Base-by-base conservation (phyloP, 1,140 invertebrate species). In the Eciton burchellii region DNA sequence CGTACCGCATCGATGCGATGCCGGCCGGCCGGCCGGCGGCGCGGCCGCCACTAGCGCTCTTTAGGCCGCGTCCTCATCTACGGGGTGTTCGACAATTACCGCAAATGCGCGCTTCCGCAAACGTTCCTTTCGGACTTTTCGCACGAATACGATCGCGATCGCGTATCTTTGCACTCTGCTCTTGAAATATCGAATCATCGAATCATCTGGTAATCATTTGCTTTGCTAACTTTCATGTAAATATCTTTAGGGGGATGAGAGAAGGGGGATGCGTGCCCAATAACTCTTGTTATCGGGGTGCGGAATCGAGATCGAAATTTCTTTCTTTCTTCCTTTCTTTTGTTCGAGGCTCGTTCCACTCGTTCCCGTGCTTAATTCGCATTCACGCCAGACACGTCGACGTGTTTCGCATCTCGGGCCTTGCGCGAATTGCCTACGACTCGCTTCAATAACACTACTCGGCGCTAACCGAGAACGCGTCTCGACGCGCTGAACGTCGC, bases 361-460 rank as follows among this genome's bases (percentile, higher is more conserved):
- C n/a, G n/a, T 68, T 21, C 12, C n/a, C 49, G 49, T 35, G 21
- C 41, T 79, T 79, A 79, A 79, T 79, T 79, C 74, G 63, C 63
- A 79, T 79, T 79, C 63, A 79, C 74, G 49, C 49, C 74, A 79
- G 74, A 79, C 65, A 68, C 63, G 74, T 79, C 49, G 74, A 49
- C 49, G 63, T 79, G 65, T 79, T 79, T 79, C 63, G 63, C 52
- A 49, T 79, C 74, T 79, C 63, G 21, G 12, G 63, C 14, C 73
- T 45, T 49, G 52, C 63, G 63, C 74, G 63, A 79, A 70, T 70
- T 49, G 74, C 74, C 74, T 79, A 68, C 63, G 63, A 79, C 49
- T 79, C 74, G 49, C 74, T 79, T 79, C 56, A 79, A 79, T 79
- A 79, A 70, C 29, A 66, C 49, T 68, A 66, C 49, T 68, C 74